Evolutionary conservation across 2,797 vertebrate genomes (phyloP), one percentile per base, ranked within the genome.

Genomic region (Selene dorsalis): DNA sequence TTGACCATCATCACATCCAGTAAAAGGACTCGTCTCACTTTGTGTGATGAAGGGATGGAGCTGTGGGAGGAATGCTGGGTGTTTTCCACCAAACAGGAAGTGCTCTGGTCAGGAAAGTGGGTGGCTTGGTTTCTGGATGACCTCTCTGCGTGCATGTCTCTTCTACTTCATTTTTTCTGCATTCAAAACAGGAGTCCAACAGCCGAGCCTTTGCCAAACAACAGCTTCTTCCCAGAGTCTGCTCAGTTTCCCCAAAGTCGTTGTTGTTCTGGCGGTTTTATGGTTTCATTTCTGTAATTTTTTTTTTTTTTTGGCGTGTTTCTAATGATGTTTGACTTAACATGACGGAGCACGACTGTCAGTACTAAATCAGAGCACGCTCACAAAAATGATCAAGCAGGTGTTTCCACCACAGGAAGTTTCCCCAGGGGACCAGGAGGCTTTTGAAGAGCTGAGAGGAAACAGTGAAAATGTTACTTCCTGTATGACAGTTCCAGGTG

Each of bases 121-220:
- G 59, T 69, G 73, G 62, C 43, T 73, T 59, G 58, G 45, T 60
- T 69, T 69, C 56, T 86, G 79, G 75, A 77, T 74, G 78, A 85
- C 75, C 77, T 73, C 64, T 60, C 53, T 47, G 26, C 18, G 16
- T 1, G 18, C 32, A 53, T 26, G 35, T 35, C 66, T 74, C 81
- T 73, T 57, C 57, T 26, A 10, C 50, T 63, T 64, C 32, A 38
- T 72, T 64, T 64, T 35, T 11, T n/a, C n/a, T 55, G 45, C 28
- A n/a, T 57, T 74, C 45, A 35, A 35, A 35, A 35, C 2, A 8
- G 12, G 60, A 61, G n/a, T 56, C 63, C 9, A 18, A 1, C 7
- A 69, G 16, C 24, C 14, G 26, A 47, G 22, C 30, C 30, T n/a
- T n/a, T 35, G 56, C 18, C 30, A 35, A 28, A 53, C 12, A 6